Conservation (phyloP, 1,140 invertebrate genomes). For the Macrobrachium rosenbergii region DNA sequence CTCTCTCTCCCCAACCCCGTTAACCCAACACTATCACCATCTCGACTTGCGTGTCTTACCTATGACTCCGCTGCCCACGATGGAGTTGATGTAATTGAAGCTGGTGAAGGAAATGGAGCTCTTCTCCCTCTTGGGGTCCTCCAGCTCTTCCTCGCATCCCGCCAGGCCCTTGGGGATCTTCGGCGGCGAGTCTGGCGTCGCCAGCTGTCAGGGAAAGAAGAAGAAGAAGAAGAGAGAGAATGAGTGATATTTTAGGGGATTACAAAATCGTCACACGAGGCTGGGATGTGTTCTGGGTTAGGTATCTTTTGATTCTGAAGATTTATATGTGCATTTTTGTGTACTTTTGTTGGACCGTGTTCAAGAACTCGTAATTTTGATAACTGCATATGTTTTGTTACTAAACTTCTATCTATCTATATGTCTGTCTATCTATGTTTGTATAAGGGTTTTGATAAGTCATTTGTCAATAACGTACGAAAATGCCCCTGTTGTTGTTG, state of each 20-base stretch:
- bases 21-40: not conserved
- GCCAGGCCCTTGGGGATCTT: constrained; percentile 56
- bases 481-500: no score
- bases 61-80: constrained; percentile 90
- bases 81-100: constrained; percentile 95
- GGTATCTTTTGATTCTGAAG: no score
- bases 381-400: no score
- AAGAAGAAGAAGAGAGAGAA: not conserved
- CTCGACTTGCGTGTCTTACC: constrained; percentile 73
- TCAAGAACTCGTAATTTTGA: no score
- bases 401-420: no score
- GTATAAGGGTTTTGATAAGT: no score
- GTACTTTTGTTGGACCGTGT: no score
- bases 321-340: no score
- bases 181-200: constrained; percentile 48
- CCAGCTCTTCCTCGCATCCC: constrained; percentile 52
- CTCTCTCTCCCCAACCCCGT: not conserved
- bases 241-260: not conserved
- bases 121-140: constrained; percentile 64
- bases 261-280: no score
- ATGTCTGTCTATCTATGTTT: no score
- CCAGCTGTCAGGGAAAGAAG: constrained; percentile 35
- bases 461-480: no score
- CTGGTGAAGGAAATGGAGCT: constrained; percentile 82
- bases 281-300: no score